Percentiles rank a stretch among this genome's conserved stretches.
Evolutionary conservation across 1,140 invertebrate species (phyloP).

Genomic region (Zaprionus camerounensis): DNA sequence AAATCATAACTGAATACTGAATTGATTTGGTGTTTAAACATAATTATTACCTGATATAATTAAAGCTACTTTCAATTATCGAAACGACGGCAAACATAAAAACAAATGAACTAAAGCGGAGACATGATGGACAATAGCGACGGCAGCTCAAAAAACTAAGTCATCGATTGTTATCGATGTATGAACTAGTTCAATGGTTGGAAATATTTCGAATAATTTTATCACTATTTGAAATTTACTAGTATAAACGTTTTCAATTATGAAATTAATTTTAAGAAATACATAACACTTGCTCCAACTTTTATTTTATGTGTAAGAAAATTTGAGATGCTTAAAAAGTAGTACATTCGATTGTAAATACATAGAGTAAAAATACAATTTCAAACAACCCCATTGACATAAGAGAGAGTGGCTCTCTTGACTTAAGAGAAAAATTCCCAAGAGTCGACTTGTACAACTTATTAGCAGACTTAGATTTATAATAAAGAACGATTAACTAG

Average conservation of each 20-base stretch:
- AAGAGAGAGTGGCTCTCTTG: background rate
- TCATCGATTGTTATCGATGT: background rate
- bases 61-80: background rate
- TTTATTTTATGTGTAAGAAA: no score
- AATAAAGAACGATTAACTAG: background rate
- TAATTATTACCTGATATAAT: background rate
- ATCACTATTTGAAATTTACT: background rate
- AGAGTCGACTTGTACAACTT: background rate
- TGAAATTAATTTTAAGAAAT: background rate
- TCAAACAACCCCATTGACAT: slow-evolving; percentile 26
- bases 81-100: background rate
- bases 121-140: background rate
- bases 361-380: background rate
- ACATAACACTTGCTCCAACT: no score
- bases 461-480: background rate
- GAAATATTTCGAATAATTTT: no score
- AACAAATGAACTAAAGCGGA: background rate
- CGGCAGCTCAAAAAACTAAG: background rate
- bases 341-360: background rate
- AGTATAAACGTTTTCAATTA: background rate
- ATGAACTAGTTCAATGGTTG: background rate
- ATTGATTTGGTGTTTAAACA: background rate
- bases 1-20: background rate
- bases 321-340: background rate
- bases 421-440: slow-evolving; percentile 34